Base-by-base conservation (phyloP, 2,888 invertebrate species). In the Coelinius sp. region DNA sequence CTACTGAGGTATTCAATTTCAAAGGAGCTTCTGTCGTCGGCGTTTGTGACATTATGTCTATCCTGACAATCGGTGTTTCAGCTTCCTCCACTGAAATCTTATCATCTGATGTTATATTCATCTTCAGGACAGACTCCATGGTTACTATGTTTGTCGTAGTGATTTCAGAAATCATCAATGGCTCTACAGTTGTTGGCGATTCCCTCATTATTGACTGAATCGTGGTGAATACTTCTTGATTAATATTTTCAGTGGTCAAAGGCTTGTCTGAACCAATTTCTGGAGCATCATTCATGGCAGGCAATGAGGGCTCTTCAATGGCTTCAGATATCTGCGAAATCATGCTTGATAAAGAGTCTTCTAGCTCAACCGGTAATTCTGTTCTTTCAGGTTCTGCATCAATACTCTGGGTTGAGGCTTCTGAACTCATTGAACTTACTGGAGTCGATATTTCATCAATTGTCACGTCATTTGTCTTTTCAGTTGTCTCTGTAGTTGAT, bases 251-350 rank as follows among this genome's bases (percentile, higher is more conserved):
- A 49, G 46, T 7, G 4, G 7, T 17, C 27, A 7, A 20, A 2
- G 20, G 8, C 8, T 22, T 6, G 17, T 5, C 12, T 10, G 49
- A 17, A 8, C 17, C 17, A 22, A 12, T 52, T 4, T 22, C 22
- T 12, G 24, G 10, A 24, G 8, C 2, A 25, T 22, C 8, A 10
- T 52, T 52, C 2, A 0, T 3, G 12, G 25, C 3, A 22, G 52
- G 25, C 24, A 27, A 14, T 25, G 41, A 8, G 2, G 20, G 62
- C 24, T n/a, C 46, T 22, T 17, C 38, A 20, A 14, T 46, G 0
- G 77, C 73, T 56, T 84, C 83, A 4, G 84, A 82, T 10, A 85
- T 78, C 66, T 85, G 85, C 24, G 80, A 82, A 49, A 85, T 84
- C 76, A 85, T 81, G 64, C 83, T 85, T 10, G 85, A 81, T 20